Base-by-base conservation (phyloP, 2,113 vertebrate genomes). In the Eleginops maclovinus region DNA sequence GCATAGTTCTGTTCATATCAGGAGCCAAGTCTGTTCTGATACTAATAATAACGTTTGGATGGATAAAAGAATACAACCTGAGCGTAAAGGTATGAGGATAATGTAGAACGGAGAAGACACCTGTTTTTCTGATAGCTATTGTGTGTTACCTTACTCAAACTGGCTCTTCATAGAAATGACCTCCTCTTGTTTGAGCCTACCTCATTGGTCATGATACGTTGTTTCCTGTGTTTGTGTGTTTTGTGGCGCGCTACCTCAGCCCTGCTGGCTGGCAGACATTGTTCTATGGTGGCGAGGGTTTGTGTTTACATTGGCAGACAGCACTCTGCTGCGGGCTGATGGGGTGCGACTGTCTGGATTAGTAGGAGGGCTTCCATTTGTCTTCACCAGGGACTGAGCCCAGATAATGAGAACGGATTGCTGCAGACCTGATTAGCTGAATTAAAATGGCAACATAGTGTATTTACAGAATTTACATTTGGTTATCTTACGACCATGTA, bases 291-390 rank as follows among this genome's bases (percentile, higher is more conserved):
- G 81, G 81, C 12, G 51, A 77, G 72, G 62, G 81, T 86, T 77
- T 75, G 81, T 90, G 86, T 93, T 89, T 91, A 73, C 80, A 63
- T 89, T 90, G 83, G 88, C 81, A 86, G 84, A 76, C 86, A 16
- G 75, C 75, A 67, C 81, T 67, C 54, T 62, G 71, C 81, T 85
- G 81, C 80, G 47, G 82, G 84, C 87, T 83, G 87, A 89, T 77
- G 85, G 85, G 77, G 87, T 81, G 79, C 60, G 75, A 82, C 83
- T 86, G 85, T 80, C 84, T 87, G 77, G 70, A 72, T 91, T 87
- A 86, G 84, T 72, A 65, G 70, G 53, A 55, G 72, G 82, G 67
- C n/a, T 68, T 87, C 77, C 79, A 84, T 91, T 91, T 84, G 82
- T 92, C 86, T 90, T 87, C 87, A 88, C 87, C 85, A 81, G 68